Conservation (phyloP, 2,888 invertebrate genomes). For the Drosophila helvetica region DNA sequence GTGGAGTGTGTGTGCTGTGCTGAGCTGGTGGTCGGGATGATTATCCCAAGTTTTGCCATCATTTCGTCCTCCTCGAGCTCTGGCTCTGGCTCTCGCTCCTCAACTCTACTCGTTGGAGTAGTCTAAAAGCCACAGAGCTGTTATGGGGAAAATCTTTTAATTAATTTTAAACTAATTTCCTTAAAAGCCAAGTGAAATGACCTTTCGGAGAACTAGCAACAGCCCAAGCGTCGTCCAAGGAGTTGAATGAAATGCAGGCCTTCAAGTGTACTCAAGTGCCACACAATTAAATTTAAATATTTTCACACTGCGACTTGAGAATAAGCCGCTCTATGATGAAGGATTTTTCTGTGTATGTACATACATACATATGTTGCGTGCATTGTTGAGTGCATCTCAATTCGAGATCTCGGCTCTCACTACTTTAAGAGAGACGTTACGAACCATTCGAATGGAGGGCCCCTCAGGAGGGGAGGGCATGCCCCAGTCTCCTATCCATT, state of each 20-base stretch:
- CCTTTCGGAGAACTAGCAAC: conserved; percentile 18
- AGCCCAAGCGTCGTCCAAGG: conserved; percentile 1
- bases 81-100: conserved; percentile 23
- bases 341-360: conserved; percentile 15
- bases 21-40: conserved; percentile 14
- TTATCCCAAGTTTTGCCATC: conserved; percentile 44
- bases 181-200: conserved; percentile 39
- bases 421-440: conserved; percentile 19
- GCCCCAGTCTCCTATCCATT: neutral
- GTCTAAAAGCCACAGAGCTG: conserved; percentile 25
- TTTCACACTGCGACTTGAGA: conserved; percentile 29
- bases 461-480: no score
- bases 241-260: conserved; percentile 21
- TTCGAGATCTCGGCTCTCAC: conserved; percentile 19
- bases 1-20: conserved; percentile 7
- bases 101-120: conserved; percentile 17
- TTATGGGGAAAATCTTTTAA: conserved; percentile 50
- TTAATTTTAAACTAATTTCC: conserved; percentile 52
- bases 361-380: conserved; percentile 7
- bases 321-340: conserved; percentile 12
- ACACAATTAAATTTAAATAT: conserved; percentile 37
- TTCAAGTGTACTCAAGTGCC: conserved; percentile 7
- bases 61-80: neutral
- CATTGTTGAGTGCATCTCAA: conserved; percentile 17
- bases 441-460: conserved; percentile 20